phyloP scores from a whole-genome alignment of 2,888 invertebrate genomes.

The Autographa gamma region DNA sequence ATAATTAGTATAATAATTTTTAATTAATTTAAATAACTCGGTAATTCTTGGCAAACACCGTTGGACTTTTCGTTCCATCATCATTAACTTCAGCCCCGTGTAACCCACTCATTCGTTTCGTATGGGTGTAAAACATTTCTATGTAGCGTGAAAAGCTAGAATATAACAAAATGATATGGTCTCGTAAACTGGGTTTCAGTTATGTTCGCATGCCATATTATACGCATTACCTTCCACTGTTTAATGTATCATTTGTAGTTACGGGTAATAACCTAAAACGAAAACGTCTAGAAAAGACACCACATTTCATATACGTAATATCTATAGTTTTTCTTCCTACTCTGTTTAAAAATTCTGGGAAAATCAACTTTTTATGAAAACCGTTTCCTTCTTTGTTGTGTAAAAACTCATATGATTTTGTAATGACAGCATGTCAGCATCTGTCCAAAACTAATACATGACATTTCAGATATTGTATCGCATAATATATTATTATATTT shows the following conservation, averaged over 20 bases:
- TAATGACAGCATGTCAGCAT: conserved; percentile 52
- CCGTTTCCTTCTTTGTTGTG: too few relatives aligned
- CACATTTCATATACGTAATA: too few relatives aligned
- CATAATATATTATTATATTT: too few relatives aligned
- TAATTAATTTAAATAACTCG: conserved; percentile 1
- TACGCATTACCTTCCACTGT: conserved; percentile 32
- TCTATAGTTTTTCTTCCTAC: too few relatives aligned
- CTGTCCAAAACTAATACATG: not conserved
- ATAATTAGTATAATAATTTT: not conserved
- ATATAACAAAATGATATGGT: conserved; percentile 34
- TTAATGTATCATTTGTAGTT: too few relatives aligned
- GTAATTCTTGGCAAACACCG: not conserved
- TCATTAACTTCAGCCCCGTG: too few relatives aligned
- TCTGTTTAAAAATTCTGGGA: too few relatives aligned
- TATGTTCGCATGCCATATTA: conserved; percentile 30
- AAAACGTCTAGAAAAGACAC: too few relatives aligned
- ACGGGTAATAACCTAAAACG: too few relatives aligned
- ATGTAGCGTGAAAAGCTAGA: conserved; percentile 7
- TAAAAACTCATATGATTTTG: conserved; percentile 28
- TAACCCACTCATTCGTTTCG: not conserved
- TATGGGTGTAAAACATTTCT: not conserved
- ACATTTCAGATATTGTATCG: not conserved
- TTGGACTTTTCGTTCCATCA: not conserved
- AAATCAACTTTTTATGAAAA: too few relatives aligned
- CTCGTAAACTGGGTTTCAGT: conserved; percentile 36